A percentile compares a stretch with the other conserved stretches of the same genome.
These are phyloP conservation scores for Furnarius figulus DNA, from an alignment of 2,113 vertebrate species.

Conservation along the genomic window DNA sequence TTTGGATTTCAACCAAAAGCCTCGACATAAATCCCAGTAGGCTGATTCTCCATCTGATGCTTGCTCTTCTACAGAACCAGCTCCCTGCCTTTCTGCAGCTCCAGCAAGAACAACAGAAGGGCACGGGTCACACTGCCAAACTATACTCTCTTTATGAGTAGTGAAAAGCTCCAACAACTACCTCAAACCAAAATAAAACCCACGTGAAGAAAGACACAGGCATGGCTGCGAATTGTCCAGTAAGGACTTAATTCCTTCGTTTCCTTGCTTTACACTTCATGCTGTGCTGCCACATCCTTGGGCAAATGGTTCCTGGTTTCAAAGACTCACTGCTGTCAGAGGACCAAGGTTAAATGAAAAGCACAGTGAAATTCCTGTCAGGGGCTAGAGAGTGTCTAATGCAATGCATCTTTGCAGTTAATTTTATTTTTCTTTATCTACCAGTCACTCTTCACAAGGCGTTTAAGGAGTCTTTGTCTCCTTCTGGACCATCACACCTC, in stretches of 20 bases:
- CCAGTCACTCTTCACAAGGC: background rate
- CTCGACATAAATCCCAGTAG: background rate
- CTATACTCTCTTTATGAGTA: background rate
- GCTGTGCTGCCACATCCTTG: background rate
- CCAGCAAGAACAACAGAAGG: background rate
- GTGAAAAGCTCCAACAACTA: background rate
- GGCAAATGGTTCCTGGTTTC: background rate
- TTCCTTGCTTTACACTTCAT: background rate
- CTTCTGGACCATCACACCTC: background rate
- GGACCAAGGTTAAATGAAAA: background rate
- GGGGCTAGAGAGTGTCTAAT: background rate
- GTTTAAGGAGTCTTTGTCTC: background rate
- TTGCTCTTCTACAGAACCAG: background rate
- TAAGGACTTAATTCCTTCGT: background rate
- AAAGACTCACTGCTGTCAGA: background rate
- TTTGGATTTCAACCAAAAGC: background rate
- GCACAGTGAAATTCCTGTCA: background rate
- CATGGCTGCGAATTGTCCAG: background rate
- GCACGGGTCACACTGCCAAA: background rate
- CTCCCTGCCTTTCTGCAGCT: background rate
- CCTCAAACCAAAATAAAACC: background rate
- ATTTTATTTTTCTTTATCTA: background rate
- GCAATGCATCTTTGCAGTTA: background rate
- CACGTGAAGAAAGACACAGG: background rate
- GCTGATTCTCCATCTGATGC: background rate